phyloP scores from a whole-genome alignment of 2,797 vertebrate species.

The Sebastes melanostomus region DNA sequence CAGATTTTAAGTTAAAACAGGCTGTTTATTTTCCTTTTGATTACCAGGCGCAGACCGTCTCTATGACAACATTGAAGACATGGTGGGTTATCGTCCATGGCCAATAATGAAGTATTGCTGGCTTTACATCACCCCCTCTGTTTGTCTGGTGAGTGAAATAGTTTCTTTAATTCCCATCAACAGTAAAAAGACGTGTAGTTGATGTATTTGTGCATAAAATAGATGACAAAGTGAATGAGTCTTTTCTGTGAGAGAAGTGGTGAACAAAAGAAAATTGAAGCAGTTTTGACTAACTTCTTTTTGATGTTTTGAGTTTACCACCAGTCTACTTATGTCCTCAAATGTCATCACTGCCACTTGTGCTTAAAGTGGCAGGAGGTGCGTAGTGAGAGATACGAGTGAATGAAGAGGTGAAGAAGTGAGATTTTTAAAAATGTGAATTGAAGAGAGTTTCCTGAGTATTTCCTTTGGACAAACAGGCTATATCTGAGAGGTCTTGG shows the following conservation, averaged over 20 bases:
- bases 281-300: not conserved
- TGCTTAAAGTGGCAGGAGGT: not conserved
- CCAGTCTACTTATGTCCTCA: not conserved
- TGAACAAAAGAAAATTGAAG: not conserved
- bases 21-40: not conserved
- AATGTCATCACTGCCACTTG: not conserved
- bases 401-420: not conserved
- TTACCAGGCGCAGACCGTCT: slow-evolving; percentile 69
- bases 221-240: not conserved
- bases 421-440: not conserved
- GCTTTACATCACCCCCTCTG: slow-evolving; percentile 71
- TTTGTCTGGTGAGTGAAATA: slow-evolving; percentile 71
- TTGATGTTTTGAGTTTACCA: not conserved
- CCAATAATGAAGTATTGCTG: slow-evolving; percentile 76
- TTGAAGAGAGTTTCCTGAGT: not conserved
- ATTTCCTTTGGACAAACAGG: not conserved
- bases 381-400: too few species aligned
- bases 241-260: not conserved
- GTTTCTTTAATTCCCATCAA: not conserved
- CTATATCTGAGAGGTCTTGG: not conserved
- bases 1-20: not conserved
- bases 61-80: slow-evolving; percentile 79
- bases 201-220: not conserved
- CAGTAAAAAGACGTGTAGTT: not conserved
- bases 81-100: slow-evolving; percentile 73